Conservation (phyloP, 1,140 invertebrate species). For the Pectinophora gossypiella region DNA sequence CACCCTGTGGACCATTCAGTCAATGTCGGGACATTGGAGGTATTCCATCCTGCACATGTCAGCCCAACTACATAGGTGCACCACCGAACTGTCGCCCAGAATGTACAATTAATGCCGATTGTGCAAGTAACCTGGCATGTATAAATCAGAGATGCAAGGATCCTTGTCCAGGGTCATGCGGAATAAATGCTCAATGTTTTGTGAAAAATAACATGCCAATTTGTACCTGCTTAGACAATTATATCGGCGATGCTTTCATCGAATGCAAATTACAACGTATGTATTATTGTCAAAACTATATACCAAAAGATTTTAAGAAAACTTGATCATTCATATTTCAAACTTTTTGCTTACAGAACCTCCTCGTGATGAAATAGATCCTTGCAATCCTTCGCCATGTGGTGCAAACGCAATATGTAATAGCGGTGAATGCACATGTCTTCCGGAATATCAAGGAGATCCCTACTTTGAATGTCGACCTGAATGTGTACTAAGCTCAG, state of each 20-base stretch:
- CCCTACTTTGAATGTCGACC: conserved; percentile 79
- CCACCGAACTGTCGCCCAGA: conserved; percentile 81
- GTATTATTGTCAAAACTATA: conserved; percentile 23
- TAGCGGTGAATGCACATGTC: conserved; percentile 81
- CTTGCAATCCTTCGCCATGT: conserved; percentile 83
- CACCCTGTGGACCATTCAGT: conserved; percentile 80
- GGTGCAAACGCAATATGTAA: conserved; percentile 82
- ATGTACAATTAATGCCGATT: conserved; percentile 79
- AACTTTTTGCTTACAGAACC: conserved; percentile 43
- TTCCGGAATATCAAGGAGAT: conserved; percentile 77
- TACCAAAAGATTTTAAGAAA: conserved; percentile 18
- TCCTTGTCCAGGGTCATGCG: conserved; percentile 81
- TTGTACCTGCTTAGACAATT: conserved; percentile 77
- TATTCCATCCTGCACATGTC: conserved; percentile 78
- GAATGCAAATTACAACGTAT: conserved; percentile 76
- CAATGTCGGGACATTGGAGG: conserved; percentile 77
- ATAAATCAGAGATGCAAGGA: conserved; percentile 79
- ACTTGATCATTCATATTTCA: not conserved
- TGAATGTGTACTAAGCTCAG: conserved; percentile 79
- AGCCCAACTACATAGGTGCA: conserved; percentile 77
- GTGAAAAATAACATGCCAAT: conserved; percentile 79
- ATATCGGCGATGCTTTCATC: conserved; percentile 78
- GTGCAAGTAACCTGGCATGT: conserved; percentile 78
- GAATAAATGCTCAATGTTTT: conserved; percentile 77
- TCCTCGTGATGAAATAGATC: conserved; percentile 70